phyloP scores from a whole-genome alignment of 2,113 vertebrate genomes.

The Siniperca chuatsi region DNA sequence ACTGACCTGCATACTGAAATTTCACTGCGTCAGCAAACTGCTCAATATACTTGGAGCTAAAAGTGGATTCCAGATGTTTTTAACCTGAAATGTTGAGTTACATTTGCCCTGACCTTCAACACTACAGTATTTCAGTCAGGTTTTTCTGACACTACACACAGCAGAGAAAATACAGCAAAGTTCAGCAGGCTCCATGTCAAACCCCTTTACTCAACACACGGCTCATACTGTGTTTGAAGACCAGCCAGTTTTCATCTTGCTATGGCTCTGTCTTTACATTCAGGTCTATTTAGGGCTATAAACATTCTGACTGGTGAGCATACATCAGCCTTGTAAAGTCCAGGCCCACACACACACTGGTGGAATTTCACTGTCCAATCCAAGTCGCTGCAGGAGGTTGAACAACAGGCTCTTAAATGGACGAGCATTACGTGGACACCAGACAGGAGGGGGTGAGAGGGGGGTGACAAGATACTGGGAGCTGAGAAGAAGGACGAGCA shows the following conservation, averaged over 20 bases:
- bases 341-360: background rate
- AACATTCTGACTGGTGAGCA: conserved; percentile 5
- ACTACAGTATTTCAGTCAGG: background rate
- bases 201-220: background rate
- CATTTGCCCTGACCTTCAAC: conserved; percentile 4
- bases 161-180: conserved; percentile 12
- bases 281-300: conserved; percentile 41
- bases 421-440: background rate
- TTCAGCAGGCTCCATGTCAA: background rate
- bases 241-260: background rate
- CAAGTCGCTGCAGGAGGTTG: conserved; percentile 30
- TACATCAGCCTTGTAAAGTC: background rate
- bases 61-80: background rate
- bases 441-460: background rate
- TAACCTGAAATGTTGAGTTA: conserved; percentile 1
- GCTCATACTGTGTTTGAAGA: background rate
- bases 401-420: conserved; percentile 16
- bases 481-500: conserved; percentile 18
- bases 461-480: background rate
- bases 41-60: background rate
- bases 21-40: background rate
- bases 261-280: conserved; percentile 32
- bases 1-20: background rate
- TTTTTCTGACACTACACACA: background rate
- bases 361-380: conserved; percentile 35